Evolutionary conservation across 2,113 vertebrate genomes (phyloP), one percentile per base, ranked within the genome.

Genomic region (Alaudala cheleensis): DNA sequence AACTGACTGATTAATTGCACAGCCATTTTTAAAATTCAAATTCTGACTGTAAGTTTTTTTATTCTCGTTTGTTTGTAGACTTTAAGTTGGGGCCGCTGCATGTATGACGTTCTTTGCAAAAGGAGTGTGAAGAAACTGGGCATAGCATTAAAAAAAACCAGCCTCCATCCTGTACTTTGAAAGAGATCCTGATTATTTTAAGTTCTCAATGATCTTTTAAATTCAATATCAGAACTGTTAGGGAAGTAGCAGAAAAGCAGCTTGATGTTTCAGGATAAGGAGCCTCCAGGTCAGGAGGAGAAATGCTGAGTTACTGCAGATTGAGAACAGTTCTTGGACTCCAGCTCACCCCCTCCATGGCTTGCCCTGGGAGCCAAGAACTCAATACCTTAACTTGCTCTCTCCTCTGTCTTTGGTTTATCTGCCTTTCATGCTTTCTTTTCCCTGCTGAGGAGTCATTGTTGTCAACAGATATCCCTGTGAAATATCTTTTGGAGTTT

Each of bases 281-380:
- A 81, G 29, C 26, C 24, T 62, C 11, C 11, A 66, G 39, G 39
- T 81, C 60, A 65, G 39, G 47, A 73, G 25, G 34, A 57, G 31
- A 26, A 67, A 60, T 25, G 34, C 14, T 1, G 4, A 45, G 20
- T 39, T 71, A 51, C 9, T 60, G 3, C 25, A 7, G 0, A 1
- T 28, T n/a, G 49, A 69, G 20, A 31, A 66, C 0, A 3, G 22
- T 40, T 82, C 40, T 14, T 61, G n/a, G 14, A 2, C 22, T 82
- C 21, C n/a, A 56, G 58, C 15, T 74, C 40, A 74, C 29, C 29
- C 51, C 29, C 1, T 7, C 19, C 17, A 16, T 4, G 28, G 47
- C 26, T 44, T 83, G 18, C 17, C 31, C 9, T 51, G 34, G 26
- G 42, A 21, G 2, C 34, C 56, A 21, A 16, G 47, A 39, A 15